Conservation (phyloP, 30 jellyfish, hydroid and myxozoan species). For the Aurelia sp. region DNA sequence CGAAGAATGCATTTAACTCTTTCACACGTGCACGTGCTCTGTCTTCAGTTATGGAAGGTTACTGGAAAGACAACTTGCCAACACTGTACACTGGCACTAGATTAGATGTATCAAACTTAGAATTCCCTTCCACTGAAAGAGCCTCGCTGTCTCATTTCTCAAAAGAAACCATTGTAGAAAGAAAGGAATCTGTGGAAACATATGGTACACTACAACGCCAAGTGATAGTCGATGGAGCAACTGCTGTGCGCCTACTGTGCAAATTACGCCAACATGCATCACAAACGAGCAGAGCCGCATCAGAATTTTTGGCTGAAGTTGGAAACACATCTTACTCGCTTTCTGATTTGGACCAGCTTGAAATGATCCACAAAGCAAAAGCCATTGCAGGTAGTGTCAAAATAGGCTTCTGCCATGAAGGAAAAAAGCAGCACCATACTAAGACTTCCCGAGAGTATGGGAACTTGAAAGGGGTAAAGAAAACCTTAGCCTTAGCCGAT, state of each 20-base stretch:
- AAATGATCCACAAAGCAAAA: neutral
- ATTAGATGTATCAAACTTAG: neutral
- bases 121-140: neutral
- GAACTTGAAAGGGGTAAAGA: no score
- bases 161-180: slow-evolving; percentile 1
- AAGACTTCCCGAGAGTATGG: no score
- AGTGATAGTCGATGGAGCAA: slow-evolving; percentile 1
- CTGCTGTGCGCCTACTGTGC: slow-evolving; percentile 3
- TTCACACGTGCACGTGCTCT: neutral
- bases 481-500: no score
- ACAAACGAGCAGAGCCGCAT: neutral
- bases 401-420: no score
- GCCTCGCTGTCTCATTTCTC: neutral
- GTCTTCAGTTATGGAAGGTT: slow-evolving; percentile 6
- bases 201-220: slow-evolving; percentile 1
- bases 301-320: neutral
- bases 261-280: slow-evolving; percentile 6
- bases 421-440: no score
- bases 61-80: slow-evolving; percentile 5
- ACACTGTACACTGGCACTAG: neutral
- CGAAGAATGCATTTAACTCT: neutral
- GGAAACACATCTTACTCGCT: neutral
- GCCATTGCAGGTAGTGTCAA: slow-evolving; percentile 14
- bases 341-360: slow-evolving; percentile 9
- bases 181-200: neutral